These are phyloP conservation scores for Leptarthrus brevirostris DNA, from an alignment of 2,888 invertebrate genomes.

Conservation along the genomic window DNA sequence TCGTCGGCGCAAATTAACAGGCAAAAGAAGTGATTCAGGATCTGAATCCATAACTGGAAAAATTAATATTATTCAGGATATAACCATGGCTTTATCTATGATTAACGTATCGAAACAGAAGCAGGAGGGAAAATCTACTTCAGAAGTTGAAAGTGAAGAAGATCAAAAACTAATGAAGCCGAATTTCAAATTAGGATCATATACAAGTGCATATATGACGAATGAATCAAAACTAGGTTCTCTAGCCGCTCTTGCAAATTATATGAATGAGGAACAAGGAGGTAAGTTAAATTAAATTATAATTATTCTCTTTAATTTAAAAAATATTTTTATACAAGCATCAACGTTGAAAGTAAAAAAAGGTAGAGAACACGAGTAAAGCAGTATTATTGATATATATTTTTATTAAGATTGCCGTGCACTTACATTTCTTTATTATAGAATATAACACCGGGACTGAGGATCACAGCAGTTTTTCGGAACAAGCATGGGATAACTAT, in stretches of 20 bases:
- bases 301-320: constrained; percentile 4
- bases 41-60: constrained; percentile 80
- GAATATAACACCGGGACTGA: constrained; percentile 76
- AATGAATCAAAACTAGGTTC: constrained; percentile 65
- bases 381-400: not conserved
- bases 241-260: constrained; percentile 65
- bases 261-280: constrained; percentile 62
- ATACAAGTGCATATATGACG: constrained; percentile 63
- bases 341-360: constrained; percentile 63
- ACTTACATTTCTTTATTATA: too few species aligned
- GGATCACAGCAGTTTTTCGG: constrained; percentile 85
- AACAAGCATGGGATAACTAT: constrained; percentile 96
- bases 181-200: constrained; percentile 75
- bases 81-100: constrained; percentile 70
- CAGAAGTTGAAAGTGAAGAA: constrained; percentile 78
- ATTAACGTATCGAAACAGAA: constrained; percentile 56
- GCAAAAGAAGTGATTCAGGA: constrained; percentile 69
- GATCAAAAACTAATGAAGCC: constrained; percentile 71
- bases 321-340: constrained; percentile 61
- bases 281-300: constrained; percentile 57
- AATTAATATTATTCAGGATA: constrained; percentile 71
- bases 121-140: constrained; percentile 66
- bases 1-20: constrained; percentile 62
- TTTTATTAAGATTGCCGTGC: not conserved
- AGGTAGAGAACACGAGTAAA: too few species aligned